Evolutionary conservation across 2,113 vertebrate species (phyloP), one percentile per base, ranked within the genome.

Genomic region (Lanius collurio): DNA sequence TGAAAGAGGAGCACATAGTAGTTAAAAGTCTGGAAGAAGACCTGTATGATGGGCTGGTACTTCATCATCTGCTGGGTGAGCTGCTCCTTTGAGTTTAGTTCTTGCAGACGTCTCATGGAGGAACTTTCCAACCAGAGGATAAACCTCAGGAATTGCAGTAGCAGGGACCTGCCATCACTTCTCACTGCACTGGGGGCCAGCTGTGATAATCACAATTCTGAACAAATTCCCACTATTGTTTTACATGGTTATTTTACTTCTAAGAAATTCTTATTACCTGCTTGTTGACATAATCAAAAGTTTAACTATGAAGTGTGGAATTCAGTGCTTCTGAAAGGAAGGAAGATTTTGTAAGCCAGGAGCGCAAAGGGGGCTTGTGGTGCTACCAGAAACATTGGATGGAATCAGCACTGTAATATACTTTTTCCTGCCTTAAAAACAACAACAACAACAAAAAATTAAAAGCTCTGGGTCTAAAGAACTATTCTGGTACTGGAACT

Each of bases 31-130:
- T 99, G 96, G 98, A 99, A 87, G 99, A 99, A 83, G 99, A 99
- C 96, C 83, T 99, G 31, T 99, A 96, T 5, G 99, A 99, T 22
- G 99, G 99, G 30, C 98, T 99, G 69, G 97, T 99, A 28, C 98
- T 99, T 91, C 99, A 99, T 95, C 99, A 99, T 95, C 98, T 99
- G 49, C 96, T 99, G 90, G 98, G 99, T 99, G 97, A 98, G 98
- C 10, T 37, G 15, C 46, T 28, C 55, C 39, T 82, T 69, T 55
- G 87, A 60, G 35, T 59, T 78, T 39, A 63, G 47, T 42, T 68
- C 63, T 88, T 6, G 4, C 24, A 50, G 63, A 37, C 15, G 13
- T 31, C 13, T 44, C 16, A 0, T 2, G 10, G 37, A 65, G 46
- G 19, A 68, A 11, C 20, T 75, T 87, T 27, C 20, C 60, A 65